Evolutionary conservation across 2,888 invertebrate species (phyloP).

Genomic region (Aporophyla nigra): DNA sequence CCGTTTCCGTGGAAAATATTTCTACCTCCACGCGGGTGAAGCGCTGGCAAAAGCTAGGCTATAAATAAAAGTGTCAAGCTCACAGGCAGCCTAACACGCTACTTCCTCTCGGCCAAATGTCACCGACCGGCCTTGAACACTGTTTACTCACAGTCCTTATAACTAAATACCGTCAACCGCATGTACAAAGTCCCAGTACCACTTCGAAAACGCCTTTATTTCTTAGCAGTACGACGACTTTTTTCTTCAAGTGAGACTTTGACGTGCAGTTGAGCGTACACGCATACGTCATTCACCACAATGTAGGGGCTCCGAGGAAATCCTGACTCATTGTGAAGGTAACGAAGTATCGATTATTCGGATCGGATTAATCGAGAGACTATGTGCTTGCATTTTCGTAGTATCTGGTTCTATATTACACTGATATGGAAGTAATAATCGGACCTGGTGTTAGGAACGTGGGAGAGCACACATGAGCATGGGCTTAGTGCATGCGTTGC

Average conservation of each 20-base stretch:
- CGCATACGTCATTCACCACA: slow-evolving; percentile 23
- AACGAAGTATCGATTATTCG: slow-evolving; percentile 20
- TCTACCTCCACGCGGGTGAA: too few species aligned
- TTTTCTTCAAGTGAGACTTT: not conserved
- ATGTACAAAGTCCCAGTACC: not conserved
- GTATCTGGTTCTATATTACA: slow-evolving; percentile 19
- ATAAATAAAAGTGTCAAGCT: slow-evolving; percentile 8
- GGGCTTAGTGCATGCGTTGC: too few species aligned
- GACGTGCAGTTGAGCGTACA: not conserved
- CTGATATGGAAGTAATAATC: slow-evolving; percentile 30
- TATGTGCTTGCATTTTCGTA: not conserved
- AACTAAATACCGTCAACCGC: slow-evolving; percentile 11
- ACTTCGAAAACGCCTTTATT: slow-evolving; percentile 3
- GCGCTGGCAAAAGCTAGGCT: too few species aligned
- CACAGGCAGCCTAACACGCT: slow-evolving; percentile 6
- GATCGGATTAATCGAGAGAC: slow-evolving; percentile 23
- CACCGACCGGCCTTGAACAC: slow-evolving; percentile 56
- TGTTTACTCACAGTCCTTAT: slow-evolving; percentile 16
- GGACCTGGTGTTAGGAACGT: not conserved
- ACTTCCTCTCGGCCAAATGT: slow-evolving; percentile 63
- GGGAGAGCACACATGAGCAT: too few species aligned
- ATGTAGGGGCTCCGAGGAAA: slow-evolving; percentile 30
- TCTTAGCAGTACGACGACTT: not conserved
- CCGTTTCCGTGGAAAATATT: too few species aligned
- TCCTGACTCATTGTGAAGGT: slow-evolving; percentile 39